Evolutionary conservation across 2,797 vertebrate genomes (phyloP).

Genomic region (Sebastes matsubarae): DNA sequence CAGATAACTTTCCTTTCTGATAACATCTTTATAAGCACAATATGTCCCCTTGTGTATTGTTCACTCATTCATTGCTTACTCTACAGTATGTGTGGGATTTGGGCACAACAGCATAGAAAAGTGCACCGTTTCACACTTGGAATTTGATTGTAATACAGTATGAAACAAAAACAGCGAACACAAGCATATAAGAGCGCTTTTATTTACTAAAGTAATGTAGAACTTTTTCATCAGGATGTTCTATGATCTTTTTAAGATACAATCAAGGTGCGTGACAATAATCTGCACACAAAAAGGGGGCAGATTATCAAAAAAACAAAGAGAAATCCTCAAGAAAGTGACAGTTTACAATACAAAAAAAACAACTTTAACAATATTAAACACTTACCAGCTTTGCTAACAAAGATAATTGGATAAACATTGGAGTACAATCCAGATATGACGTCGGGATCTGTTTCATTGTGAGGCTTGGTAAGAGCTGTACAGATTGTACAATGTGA

Average conservation of each 20-base stretch:
- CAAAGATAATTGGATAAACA: background rate
- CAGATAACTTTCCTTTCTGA: background rate
- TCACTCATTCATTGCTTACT: background rate
- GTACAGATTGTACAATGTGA: background rate
- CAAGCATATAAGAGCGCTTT: constrained; percentile 8
- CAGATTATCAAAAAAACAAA: background rate
- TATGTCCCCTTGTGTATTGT: background rate
- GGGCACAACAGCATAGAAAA: background rate
- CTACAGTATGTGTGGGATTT: background rate
- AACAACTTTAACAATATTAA: background rate
- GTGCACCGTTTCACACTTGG: background rate
- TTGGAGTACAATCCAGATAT: background rate
- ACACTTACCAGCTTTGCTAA: constrained; percentile 4
- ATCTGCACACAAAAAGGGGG: background rate
- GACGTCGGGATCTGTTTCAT: background rate
- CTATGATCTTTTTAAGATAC: constrained; percentile 2
- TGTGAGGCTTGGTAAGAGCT: background rate
- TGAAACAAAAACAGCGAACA: background rate
- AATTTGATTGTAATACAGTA: background rate
- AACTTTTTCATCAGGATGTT: constrained; percentile 2
- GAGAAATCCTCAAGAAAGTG: background rate
- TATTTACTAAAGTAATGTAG: constrained; percentile 36
- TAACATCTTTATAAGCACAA: constrained; percentile 1
- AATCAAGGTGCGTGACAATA: constrained; percentile 4
- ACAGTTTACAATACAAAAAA: constrained; percentile 9